A percentile compares a stretch with the other conserved stretches of the same genome.
phyloP scores from a whole-genome alignment of 2,113 vertebrate species.

The Pachypanchax playfairii region DNA sequence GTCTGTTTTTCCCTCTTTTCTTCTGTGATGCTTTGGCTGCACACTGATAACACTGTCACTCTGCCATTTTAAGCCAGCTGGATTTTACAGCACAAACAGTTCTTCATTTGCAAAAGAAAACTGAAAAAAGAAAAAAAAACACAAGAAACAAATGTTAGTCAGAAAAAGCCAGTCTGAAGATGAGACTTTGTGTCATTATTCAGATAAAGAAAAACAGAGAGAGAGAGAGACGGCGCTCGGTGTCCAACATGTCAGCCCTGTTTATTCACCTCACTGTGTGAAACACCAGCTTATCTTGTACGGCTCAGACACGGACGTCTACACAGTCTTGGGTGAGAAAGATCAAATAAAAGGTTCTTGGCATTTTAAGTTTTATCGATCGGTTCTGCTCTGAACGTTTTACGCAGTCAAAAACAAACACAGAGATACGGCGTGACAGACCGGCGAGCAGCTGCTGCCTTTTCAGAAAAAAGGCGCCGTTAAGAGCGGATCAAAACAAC shows the following conservation, averaged over 20 bases:
- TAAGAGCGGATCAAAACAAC: constrained; percentile 59
- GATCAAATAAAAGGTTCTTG: constrained; percentile 71
- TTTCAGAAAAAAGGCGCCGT: constrained; percentile 52
- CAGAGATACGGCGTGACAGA: constrained; percentile 48
- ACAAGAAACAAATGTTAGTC: constrained; percentile 46
- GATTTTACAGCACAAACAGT: constrained; percentile 39
- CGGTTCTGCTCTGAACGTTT: constrained; percentile 59
- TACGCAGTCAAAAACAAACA: constrained; percentile 53
- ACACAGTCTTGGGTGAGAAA: constrained; percentile 53
- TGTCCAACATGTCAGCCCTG: constrained; percentile 43
- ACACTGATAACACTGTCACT: constrained; percentile 33
- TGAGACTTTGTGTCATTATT: constrained; percentile 53
- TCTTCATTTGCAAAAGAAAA: constrained; percentile 21
- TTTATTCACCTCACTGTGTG: constrained; percentile 59
- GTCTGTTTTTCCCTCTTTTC: constrained; percentile 32
- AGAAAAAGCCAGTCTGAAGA: constrained; percentile 36
- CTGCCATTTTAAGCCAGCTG: constrained; percentile 45
- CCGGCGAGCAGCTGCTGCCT: constrained; percentile 42
- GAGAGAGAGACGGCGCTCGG: constrained; percentile 27
- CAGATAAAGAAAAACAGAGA: constrained; percentile 25
- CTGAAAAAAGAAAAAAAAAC: constrained; percentile 16
- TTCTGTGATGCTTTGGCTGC: constrained; percentile 24
- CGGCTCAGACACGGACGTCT: constrained; percentile 45
- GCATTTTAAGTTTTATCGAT: constrained; percentile 76
- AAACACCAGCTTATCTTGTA: constrained; percentile 67